Evolutionary conservation across 2,113 vertebrate species (phyloP), one percentile per base, ranked within the genome.

Genomic region (Thalassoma bifasciatum): DNA sequence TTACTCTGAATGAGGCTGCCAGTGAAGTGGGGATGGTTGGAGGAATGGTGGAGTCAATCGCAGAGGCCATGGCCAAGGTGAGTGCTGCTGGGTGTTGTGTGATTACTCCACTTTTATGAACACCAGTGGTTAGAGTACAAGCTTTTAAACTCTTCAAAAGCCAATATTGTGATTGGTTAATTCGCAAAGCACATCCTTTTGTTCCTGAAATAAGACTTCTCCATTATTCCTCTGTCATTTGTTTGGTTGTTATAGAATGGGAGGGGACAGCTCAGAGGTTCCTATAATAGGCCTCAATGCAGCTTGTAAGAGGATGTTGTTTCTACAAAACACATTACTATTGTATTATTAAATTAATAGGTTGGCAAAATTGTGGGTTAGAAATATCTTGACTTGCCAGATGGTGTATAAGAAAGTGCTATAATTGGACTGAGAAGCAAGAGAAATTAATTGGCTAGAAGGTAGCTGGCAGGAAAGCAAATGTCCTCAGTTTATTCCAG

Each of bases 1-100:
- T 97, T 83, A 99, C 98, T 0, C 83, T 99, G 78, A 99, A 99
- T 2, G 98, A 99, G 75, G 98, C 97, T 0, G 98, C 97, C 59
- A 98, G 97, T 13, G 98, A 99, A 85, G 97, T 97, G 24, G 98
- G 98, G n/a, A 94, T 98, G 95, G 98, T 99, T 51, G 97, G 97
- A 38, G 97, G 98, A 40, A 99, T 99, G 98, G 97, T 99, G 51
- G 97, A 98, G 4, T 95, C 96, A 0, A 98, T 99, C 0, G 96
- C 98, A 47, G 97, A 99, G 46, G 96, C 97, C 61, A 96, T 99
- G 95, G 97, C 94, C 91, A 96, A 96, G 95, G 97, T 99, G 65
- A 91, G 95, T 51, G 8, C 37, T 38, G 50, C 53, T 19, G 2
- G 16, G 8, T 23, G 12, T 21, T 1, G 46, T 37, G 66, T 17